A percentile compares a stretch with the other conserved stretches of the same genome.
These are phyloP conservation scores for Toxotes chatareus DNA, from an alignment of 2,113 vertebrate species.

Conservation along the genomic window DNA sequence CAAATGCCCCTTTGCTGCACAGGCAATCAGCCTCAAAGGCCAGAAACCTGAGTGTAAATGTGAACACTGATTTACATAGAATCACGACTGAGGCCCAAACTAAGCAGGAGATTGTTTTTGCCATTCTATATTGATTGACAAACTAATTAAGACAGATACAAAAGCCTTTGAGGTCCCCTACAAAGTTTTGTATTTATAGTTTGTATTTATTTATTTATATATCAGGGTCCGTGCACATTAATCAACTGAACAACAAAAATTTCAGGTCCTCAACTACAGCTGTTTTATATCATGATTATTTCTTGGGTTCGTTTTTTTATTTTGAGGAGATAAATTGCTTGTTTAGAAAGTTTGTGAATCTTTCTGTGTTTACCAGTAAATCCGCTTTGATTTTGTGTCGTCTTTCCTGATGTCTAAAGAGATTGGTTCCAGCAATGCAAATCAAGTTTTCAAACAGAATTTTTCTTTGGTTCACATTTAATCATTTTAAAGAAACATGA, in stretches of 20 bases:
- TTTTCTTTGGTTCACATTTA: constrained; percentile 6
- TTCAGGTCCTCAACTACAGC: neutral
- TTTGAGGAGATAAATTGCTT: neutral
- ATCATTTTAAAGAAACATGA: neutral
- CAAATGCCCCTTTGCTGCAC: constrained; percentile 28
- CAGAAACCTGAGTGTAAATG: constrained; percentile 33
- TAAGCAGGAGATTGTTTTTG: neutral
- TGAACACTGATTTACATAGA: constrained; percentile 31
- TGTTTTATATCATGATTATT: neutral
- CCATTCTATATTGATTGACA: constrained; percentile 34
- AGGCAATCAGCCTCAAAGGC: constrained; percentile 41
- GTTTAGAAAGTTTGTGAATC: constrained; percentile 20
- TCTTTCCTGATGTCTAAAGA: constrained; percentile 30
- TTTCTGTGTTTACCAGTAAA: constrained; percentile 11
- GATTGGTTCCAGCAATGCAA: constrained; percentile 17
- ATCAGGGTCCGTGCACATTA: constrained; percentile 1
- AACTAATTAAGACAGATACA: constrained; percentile 17
- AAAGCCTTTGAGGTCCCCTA: constrained; percentile 11
- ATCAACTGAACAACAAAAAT: constrained; percentile 19
- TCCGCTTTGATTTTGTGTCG: constrained; percentile 42
- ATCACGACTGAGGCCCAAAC: constrained; percentile 1
- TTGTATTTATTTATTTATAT: constrained; percentile 3
- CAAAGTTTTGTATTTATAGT: constrained; percentile 3
- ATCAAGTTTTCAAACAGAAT: constrained; percentile 8
- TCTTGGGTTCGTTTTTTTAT: neutral